A percentile compares a stretch with the other conserved stretches of the same genome.
phyloP scores from a whole-genome alignment of 2,888 invertebrate species.

The Drosophila maculinotata region DNA sequence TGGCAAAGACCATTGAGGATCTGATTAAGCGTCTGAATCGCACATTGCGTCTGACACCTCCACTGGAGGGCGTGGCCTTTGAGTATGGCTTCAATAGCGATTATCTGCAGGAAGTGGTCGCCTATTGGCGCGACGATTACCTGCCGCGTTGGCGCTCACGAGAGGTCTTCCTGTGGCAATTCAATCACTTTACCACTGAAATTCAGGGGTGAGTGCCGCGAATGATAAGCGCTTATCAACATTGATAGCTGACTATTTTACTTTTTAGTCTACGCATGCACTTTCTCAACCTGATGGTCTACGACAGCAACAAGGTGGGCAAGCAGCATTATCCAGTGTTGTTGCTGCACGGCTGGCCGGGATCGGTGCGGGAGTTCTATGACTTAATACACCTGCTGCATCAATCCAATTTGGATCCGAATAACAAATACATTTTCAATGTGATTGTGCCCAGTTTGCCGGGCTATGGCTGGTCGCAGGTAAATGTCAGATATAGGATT shows the following conservation, averaged over 20 bases:
- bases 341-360: conserved; percentile 95
- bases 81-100: conserved; percentile 93
- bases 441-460: conserved; percentile 86
- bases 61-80: conserved; percentile 89
- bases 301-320: conserved; percentile 79
- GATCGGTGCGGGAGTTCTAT: conserved; percentile 94
- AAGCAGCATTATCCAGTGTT: conserved; percentile 84
- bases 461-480: conserved; percentile 85
- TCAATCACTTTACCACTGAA: conserved; percentile 90
- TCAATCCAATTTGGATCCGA: conserved; percentile 82
- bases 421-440: conserved; percentile 87
- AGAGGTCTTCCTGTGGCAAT: conserved; percentile 90
- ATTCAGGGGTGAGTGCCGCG: conserved; percentile 87
- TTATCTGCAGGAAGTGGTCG: conserved; percentile 88
- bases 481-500: conserved; percentile 34
- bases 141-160: conserved; percentile 89
- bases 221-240: conserved; percentile 48
- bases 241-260: conserved; percentile 25
- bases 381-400: conserved; percentile 90
- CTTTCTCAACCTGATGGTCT: conserved; percentile 89
- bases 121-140: conserved; percentile 93
- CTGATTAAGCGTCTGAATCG: conserved; percentile 87
- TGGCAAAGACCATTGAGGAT: conserved; percentile 86
- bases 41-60: conserved; percentile 85
- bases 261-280: conserved; percentile 86